Base-by-base conservation (phyloP, 2,113 vertebrate genomes). In the Ochotona princeps region DNA sequence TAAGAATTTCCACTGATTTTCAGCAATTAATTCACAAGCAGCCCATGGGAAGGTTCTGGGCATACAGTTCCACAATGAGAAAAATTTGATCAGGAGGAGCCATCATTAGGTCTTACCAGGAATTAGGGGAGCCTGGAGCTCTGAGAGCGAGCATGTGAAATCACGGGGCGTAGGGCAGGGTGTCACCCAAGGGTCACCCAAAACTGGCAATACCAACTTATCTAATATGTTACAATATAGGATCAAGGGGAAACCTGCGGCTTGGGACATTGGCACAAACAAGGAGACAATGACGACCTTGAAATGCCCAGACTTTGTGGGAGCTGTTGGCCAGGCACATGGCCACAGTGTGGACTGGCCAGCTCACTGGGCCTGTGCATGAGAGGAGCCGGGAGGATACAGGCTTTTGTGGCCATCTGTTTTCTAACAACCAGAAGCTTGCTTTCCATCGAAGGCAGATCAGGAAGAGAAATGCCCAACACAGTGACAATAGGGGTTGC, bases 191-290 rank as follows among this genome's bases (percentile, higher is more conserved):
- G 90, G 80, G 89, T 96, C 95, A 95, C 73, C 88, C 96, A 96
- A 95, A 96, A 97, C 98, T 97, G 98, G 97, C 97, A 98, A 97
- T 94, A 97, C 70, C 91, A 97, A 97, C 70, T 79, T 90, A 93
- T 93, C 94, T 87, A 95, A 88, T 89, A 96, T 95, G 91, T 96
- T 83, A 96, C 61, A 97, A 97, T 94, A 95, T 69, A 96, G 87
- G 93, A 96, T 95, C 97, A 97, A 97, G 96, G 92, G 97, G 92
- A 97, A 95, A 95, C 86, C 87, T 13, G 72, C 84, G 97, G 91
- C 83, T 95, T 97, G 86, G 38, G 96, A 97, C 92, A 96, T 98
- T 98, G 98, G 98, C 98, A 98, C 98, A 95, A 65, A 87, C 93
- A 74, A 97, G 83, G 91, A 83, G 96, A 60, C 95, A 96, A 96